phyloP scores from a whole-genome alignment of 2,888 invertebrate species.

The Rapana venosa region DNA sequence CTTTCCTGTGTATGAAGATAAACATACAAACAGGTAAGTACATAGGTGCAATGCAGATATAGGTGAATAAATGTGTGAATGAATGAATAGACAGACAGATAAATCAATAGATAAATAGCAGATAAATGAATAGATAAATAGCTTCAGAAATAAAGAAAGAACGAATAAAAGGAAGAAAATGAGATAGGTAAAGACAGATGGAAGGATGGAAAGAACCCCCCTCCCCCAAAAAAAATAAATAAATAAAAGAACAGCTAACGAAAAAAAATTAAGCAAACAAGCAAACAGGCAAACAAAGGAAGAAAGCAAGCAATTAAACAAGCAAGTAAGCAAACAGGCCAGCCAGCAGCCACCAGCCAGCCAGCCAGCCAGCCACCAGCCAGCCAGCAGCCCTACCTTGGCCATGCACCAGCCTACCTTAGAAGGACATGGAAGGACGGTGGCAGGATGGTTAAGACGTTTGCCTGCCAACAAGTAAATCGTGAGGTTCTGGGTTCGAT shows the following conservation, averaged over 20 bases:
- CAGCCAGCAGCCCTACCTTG: too few species aligned
- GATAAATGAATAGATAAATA: neutral
- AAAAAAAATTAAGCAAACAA: neutral
- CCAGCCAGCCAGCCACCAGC: too few species aligned
- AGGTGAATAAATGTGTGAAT: neutral
- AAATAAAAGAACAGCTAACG: neutral
- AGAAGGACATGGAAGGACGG: too few species aligned
- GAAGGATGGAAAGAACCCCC: neutral
- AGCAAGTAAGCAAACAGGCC: neutral
- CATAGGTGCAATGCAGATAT: neutral
- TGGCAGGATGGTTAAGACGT: too few species aligned
- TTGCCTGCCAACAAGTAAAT: too few species aligned
- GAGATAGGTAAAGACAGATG: neutral
- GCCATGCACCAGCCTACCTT: too few species aligned
- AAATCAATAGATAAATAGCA: neutral
- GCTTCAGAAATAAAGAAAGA: neutral
- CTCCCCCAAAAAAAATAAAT: neutral
- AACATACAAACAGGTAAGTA: neutral
- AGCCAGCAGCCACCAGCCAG: neutral
- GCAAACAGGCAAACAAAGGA: neutral
- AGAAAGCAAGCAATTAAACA: neutral
- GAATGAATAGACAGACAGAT: neutral
- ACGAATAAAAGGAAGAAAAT: neutral
- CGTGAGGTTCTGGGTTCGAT: too few species aligned
- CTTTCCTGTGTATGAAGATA: neutral